Evolutionary conservation across 2,113 vertebrate genomes (phyloP).

Genomic region (Perccottus glenii): DNA sequence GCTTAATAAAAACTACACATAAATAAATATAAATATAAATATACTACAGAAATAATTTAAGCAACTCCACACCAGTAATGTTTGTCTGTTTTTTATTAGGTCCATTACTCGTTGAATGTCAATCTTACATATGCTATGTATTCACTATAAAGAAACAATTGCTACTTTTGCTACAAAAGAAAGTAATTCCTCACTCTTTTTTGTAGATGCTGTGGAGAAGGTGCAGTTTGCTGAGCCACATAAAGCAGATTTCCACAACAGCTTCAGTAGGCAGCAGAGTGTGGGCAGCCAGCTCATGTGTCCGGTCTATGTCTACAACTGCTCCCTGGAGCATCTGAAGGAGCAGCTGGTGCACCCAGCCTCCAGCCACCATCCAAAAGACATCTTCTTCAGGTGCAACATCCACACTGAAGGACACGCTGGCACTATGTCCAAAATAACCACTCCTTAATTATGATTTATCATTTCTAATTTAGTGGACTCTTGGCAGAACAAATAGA

Average conservation of each 20-base stretch:
- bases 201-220: constrained; percentile 72
- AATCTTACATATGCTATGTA: too few relatives aligned
- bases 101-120: too few relatives aligned
- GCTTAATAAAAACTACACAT: too few relatives aligned
- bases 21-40: too few relatives aligned
- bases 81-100: too few relatives aligned
- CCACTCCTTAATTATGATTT: too few relatives aligned
- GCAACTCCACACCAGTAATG: too few relatives aligned
- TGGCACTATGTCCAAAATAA: too few relatives aligned
- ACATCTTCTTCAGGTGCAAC: constrained; percentile 89
- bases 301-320: constrained; percentile 94
- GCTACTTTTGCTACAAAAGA: neutral
- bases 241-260: constrained; percentile 77
- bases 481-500: too few relatives aligned
- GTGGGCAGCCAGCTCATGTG: constrained; percentile 83
- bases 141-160: too few relatives aligned
- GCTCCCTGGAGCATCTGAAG: constrained; percentile 87
- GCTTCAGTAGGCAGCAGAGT: constrained; percentile 76
- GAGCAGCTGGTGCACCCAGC: constrained; percentile 88
- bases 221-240: constrained; percentile 81
- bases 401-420: neutral
- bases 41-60: too few relatives aligned
- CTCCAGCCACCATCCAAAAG: constrained; percentile 79
- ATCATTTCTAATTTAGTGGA: too few relatives aligned
- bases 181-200: neutral